Conservation (phyloP, 2,797 vertebrate species). For the Harpagifer antarcticus region DNA sequence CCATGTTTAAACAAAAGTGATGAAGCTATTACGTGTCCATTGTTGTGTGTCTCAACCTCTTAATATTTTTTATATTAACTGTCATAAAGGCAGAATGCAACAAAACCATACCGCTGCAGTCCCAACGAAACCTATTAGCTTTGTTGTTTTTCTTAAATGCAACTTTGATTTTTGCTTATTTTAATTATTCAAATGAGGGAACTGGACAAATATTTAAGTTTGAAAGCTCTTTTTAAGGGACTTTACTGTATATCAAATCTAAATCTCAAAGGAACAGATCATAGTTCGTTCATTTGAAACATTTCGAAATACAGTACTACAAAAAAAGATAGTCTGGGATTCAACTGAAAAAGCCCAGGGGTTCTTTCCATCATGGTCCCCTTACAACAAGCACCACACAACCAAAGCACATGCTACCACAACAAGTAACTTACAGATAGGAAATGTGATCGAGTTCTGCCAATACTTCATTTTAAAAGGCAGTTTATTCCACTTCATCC, state of each 20-base stretch:
- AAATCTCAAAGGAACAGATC: not conserved
- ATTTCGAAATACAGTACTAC: too few species aligned
- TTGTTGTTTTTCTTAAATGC: not conserved
- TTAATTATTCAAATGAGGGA: not conserved
- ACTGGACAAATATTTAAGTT: not conserved
- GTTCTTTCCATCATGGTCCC: too few species aligned
- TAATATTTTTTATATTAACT: not conserved
- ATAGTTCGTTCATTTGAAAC: too few species aligned
- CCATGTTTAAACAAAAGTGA: not conserved
- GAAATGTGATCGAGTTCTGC: not conserved
- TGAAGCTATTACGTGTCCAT: not conserved
- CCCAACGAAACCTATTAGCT: not conserved
- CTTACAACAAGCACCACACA: too few species aligned
- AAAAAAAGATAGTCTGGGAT: too few species aligned
- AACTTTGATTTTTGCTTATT: not conserved
- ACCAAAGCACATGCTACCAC: too few species aligned
- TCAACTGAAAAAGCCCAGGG: too few species aligned
- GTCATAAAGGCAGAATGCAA: not conserved
- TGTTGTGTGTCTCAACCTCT: not conserved
- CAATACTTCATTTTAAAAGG: not conserved
- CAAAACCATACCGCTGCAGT: not conserved
- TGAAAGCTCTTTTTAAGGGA: not conserved
- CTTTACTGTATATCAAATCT: not conserved
- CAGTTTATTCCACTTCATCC: not conserved
- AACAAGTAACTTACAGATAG: too few species aligned